Percentiles rank a stretch among this genome's conserved stretches.
phyloP scores from a whole-genome alignment of 2,888 invertebrate species.

The Colletes collaris region DNA sequence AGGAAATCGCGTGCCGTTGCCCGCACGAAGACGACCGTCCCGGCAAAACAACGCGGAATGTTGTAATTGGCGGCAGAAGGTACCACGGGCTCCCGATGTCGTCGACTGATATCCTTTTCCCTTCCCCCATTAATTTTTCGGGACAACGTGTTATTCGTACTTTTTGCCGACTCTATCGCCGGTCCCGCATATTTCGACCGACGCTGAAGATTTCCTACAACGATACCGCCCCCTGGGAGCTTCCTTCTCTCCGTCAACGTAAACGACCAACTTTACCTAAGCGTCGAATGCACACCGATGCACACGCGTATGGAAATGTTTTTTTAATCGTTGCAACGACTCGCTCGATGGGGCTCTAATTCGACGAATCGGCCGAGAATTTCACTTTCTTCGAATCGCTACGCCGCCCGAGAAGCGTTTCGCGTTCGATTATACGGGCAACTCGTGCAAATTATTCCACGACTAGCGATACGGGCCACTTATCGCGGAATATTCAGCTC shows the following conservation, averaged over 20 bases:
- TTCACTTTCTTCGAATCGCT: too few species aligned
- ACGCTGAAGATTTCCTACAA: slow-evolving; percentile 4
- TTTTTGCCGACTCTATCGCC: slow-evolving; percentile 49
- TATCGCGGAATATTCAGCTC: too few species aligned
- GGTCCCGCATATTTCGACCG: slow-evolving; percentile 1
- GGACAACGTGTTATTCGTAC: slow-evolving; percentile 55
- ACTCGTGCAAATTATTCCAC: too few species aligned
- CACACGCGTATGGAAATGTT: too few species aligned
- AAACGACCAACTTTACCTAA: neutral
- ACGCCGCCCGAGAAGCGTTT: too few species aligned
- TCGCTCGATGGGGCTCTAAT: too few species aligned
- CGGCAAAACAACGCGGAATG: slow-evolving; percentile 70
- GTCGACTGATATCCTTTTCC: slow-evolving; percentile 74
- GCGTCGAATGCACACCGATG: neutral
- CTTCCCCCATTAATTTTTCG: slow-evolving; percentile 71
- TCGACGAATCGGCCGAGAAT: too few species aligned
- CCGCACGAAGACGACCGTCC: slow-evolving; percentile 62
- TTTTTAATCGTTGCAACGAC: too few species aligned
- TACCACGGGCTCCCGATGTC: slow-evolving; percentile 72
- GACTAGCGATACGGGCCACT: too few species aligned
- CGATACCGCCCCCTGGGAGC: slow-evolving; percentile 15
- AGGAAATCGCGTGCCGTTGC: slow-evolving; percentile 73
- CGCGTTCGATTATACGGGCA: too few species aligned
- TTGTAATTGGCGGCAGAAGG: slow-evolving; percentile 78
- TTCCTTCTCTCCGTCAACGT: neutral